Evolutionary conservation across 2,113 vertebrate genomes (phyloP), one percentile per base, ranked within the genome.

Genomic region (Chauna torquata): DNA sequence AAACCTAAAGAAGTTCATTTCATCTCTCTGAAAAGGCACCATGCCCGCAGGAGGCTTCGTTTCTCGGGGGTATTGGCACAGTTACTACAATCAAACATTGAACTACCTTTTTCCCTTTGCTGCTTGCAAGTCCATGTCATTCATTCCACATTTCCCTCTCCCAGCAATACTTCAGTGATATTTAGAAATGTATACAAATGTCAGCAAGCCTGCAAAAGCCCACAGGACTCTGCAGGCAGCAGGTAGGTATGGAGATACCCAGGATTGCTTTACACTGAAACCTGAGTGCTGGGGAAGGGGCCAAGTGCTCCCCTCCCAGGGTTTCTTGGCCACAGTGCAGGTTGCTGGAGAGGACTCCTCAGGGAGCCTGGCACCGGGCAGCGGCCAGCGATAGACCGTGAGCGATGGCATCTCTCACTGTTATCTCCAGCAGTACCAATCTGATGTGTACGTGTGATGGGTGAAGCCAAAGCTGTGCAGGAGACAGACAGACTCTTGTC

Each of bases 1-100:
- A 86, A 77, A 38, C 59, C 83, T 95, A 88, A 87, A 96, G 94
- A 77, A 97, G 85, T 86, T 88, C 64, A 95, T 97, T 97, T 97
- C 61, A 68, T 88, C 69, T 92, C 79, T 79, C 91, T 82, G 91
- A 74, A 92, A 79, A 94, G 57, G 70, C 65, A 57, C 52, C 0
- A 2, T n/a, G 92, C 61, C 81, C 49, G 3, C 70, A 92, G 83
- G 81, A 69, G 44, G 47, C 77, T 76, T 18, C 5, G 0, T 12
- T 82, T 86, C 90, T 82, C 3, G 0, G 40, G 66, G 27, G 5
- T 17, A 22, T 20, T 44, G 27, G 77, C 54, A 52, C 4, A 20
- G 81, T 84, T 92, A 94, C 97, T 19, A 25, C 3, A 2, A 72
- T 54, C 91, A 49, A 66, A 80, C 70, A 50, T 36, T 25, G 72